These are phyloP conservation scores for Augochlorella aurata DNA, from an alignment of 2,888 invertebrate species.

Conservation along the genomic window DNA sequence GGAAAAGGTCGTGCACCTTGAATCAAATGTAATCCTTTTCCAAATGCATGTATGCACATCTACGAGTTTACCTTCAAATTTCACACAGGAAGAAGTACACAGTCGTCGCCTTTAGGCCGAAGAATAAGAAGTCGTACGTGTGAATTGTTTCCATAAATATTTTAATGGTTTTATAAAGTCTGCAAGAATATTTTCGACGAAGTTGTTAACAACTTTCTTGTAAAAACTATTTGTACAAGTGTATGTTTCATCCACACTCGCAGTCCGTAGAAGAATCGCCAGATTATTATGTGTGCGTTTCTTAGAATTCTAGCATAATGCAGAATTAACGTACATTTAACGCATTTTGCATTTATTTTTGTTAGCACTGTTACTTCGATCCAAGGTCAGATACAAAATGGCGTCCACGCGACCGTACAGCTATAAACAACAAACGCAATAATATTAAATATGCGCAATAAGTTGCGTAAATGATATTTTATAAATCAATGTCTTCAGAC, in stretches of 20 bases:
- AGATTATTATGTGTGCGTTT: neutral
- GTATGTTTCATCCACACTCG: neutral
- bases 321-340: neutral
- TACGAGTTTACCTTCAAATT: neutral
- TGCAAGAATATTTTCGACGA: neutral
- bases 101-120: neutral
- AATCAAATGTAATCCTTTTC: too few relatives aligned
- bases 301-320: neutral
- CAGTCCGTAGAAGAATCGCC: neutral
- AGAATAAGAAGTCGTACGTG: neutral
- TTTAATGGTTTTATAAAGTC: neutral
- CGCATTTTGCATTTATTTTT: neutral
- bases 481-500: too few relatives aligned
- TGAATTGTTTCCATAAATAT: neutral
- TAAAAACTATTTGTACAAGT: neutral
- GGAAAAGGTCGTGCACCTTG: too few relatives aligned
- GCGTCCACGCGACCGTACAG: neutral
- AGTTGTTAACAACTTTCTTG: neutral
- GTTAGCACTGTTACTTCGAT: neutral
- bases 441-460: too few relatives aligned
- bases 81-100: neutral
- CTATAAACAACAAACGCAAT: too few relatives aligned
- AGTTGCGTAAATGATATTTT: too few relatives aligned
- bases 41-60: too few relatives aligned
- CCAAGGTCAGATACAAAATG: neutral